Conservation (phyloP, 2,113 vertebrate species). For the Catagonus wagneri region DNA sequence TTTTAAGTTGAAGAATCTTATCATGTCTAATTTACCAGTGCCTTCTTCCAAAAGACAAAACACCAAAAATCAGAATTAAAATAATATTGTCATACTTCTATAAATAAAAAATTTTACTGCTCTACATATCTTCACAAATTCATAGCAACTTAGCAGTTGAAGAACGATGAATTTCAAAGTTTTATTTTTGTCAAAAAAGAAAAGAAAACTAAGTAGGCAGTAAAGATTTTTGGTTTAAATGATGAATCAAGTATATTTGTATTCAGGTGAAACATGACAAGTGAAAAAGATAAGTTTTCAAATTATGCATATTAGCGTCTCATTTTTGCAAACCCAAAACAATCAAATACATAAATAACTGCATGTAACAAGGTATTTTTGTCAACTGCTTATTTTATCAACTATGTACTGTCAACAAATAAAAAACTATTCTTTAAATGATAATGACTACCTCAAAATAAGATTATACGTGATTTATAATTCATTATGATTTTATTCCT, state of each 20-base stretch:
- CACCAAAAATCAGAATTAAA: neutral
- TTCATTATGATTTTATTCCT: neutral
- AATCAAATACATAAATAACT: neutral
- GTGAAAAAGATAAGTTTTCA: neutral
- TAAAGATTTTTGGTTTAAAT: neutral
- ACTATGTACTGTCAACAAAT: neutral
- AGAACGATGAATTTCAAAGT: neutral
- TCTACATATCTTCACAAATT: neutral
- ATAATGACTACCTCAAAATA: neutral
- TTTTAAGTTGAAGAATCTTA: conserved; percentile 18
- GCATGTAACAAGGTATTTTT: neutral
- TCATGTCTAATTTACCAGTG: neutral
- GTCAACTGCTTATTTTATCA: neutral
- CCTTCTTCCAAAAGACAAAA: neutral
- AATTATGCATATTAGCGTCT: neutral
- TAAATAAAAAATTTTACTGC: neutral
- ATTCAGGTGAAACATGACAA: neutral
- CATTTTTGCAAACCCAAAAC: neutral
- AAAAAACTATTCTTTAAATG: neutral
- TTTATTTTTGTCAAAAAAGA: neutral
- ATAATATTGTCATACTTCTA: neutral
- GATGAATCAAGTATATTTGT: neutral
- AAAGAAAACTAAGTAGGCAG: neutral
- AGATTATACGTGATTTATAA: neutral
- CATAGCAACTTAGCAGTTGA: neutral